Base-by-base conservation (phyloP, 2,797 vertebrate species). In the Cuniculus paca region DNA sequence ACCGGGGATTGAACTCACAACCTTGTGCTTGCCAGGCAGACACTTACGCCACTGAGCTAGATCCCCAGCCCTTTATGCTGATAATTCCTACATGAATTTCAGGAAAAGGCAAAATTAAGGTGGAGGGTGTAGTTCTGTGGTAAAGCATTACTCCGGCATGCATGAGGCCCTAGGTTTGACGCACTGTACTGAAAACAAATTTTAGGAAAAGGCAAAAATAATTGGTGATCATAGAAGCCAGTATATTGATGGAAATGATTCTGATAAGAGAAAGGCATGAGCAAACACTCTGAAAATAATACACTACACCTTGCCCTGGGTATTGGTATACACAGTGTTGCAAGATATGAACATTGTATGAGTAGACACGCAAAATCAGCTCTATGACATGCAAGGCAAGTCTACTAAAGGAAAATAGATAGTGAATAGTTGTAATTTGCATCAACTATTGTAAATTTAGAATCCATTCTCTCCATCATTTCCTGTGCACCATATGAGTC, bases 401-500 rank as follows among this genome's bases (percentile, higher is more conserved):
- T n/a, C n/a, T 7, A 50, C 58, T 65, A 14, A 65, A 1, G 63
- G 63, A n/a, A 79, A 87, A 52, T 50, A 63, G 17, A 2, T 2
- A 26, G 54, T 63, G 36, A 65, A 80, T 61, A 48, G 28, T 45
- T 86, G 24, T 36, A 52, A 24, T 77, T 45, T 78, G 58, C 85
- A 84, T 24, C n/a, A 70, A 70, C 24, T 42, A 61, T 12, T 56
- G 1, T 26, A 31, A 52, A 63, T 3, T 6, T 3, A 48, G 36
- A 90, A 14, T 17, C 61, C 45, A 19, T 7, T 54, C 24, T 72
- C 61, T 54, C 4, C 39, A 72, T 36, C 72, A 54, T 19, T 34
- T 31, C 31, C 34, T 58, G 31, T 31, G 1, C 12, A 45, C 10
- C 31, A 13, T 14, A 9, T 7, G 26, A 4, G 2, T 50, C 0